These are phyloP conservation scores for Amphipyra berbera DNA, from an alignment of 2,888 invertebrate species.

Conservation along the genomic window DNA sequence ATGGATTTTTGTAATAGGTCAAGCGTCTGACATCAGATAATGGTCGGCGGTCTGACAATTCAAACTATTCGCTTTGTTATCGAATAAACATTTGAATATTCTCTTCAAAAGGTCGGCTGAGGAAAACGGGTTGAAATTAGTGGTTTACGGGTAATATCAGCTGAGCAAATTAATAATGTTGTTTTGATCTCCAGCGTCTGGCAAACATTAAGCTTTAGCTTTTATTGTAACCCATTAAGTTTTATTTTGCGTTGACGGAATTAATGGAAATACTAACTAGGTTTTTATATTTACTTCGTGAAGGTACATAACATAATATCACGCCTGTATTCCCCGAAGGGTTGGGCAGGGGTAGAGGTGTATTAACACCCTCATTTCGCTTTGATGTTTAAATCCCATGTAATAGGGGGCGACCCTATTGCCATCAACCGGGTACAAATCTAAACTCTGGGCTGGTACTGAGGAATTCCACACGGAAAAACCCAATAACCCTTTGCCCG, in stretches of 20 bases:
- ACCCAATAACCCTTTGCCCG: too few species aligned
- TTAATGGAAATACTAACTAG: too few species aligned
- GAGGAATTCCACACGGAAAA: too few species aligned
- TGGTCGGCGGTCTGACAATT: neutral
- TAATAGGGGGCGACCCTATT: too few species aligned
- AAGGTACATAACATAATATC: too few species aligned
- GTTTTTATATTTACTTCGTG: too few species aligned
- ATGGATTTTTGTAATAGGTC: constrained; percentile 53
- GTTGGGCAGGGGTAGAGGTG: too few species aligned
- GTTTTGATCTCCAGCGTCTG: neutral
- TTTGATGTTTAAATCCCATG: too few species aligned
- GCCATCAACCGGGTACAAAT: too few species aligned
- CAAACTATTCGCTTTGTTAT: constrained; percentile 6
- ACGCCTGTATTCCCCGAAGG: too few species aligned
- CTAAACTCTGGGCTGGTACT: too few species aligned
- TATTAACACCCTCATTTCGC: too few species aligned
- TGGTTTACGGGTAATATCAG: constrained; percentile 24
- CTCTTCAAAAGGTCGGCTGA: constrained; percentile 14
- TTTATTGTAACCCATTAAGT: constrained; percentile 12
- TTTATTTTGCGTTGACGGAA: neutral
- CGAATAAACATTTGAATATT: constrained; percentile 18
- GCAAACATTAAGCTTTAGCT: constrained; percentile 2
- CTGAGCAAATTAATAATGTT: constrained; percentile 38
- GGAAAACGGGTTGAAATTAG: constrained; percentile 26
- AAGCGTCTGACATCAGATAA: constrained; percentile 6